These are phyloP conservation scores for Troides helena DNA, from an alignment of 2,888 invertebrate genomes.

Conservation along the genomic window DNA sequence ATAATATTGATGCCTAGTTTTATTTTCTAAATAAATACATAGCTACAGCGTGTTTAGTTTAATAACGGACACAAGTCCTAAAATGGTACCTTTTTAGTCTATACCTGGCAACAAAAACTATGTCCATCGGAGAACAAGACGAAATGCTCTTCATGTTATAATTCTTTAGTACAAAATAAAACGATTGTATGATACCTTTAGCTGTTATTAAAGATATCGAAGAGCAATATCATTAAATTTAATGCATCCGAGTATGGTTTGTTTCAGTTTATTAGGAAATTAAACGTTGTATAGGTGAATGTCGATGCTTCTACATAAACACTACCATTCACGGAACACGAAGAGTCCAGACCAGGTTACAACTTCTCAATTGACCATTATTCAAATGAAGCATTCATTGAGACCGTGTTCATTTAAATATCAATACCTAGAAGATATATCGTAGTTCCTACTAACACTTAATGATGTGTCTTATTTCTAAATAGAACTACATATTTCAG, in stretches of 20 bases:
- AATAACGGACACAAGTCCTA: too few relatives aligned
- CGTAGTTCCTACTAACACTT: constrained; percentile 11
- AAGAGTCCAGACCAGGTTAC: constrained; percentile 2
- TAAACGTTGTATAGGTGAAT: constrained; percentile 26
- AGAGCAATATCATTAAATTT: neutral
- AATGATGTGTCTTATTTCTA: constrained; percentile 10
- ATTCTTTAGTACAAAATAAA: too few relatives aligned
- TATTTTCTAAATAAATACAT: too few relatives aligned
- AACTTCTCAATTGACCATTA: constrained; percentile 42
- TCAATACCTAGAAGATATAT: constrained; percentile 18
- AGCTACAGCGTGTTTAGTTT: too few relatives aligned
- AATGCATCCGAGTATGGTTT: neutral
- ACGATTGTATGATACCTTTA: too few relatives aligned
- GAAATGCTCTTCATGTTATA: too few relatives aligned
- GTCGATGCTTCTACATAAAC: constrained; percentile 36
- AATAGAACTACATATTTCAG: neutral
- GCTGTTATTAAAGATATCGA: too few relatives aligned
- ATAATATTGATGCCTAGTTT: too few relatives aligned
- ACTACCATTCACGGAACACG: constrained; percentile 34
- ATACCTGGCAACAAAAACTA: too few relatives aligned
- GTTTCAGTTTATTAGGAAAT: constrained; percentile 14
- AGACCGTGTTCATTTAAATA: constrained; percentile 31
- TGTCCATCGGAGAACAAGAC: too few relatives aligned
- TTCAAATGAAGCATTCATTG: constrained; percentile 48
- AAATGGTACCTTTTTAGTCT: too few relatives aligned